These are phyloP conservation scores for Dendrolimus houi DNA, from an alignment of 2,888 invertebrate species.

Conservation along the genomic window DNA sequence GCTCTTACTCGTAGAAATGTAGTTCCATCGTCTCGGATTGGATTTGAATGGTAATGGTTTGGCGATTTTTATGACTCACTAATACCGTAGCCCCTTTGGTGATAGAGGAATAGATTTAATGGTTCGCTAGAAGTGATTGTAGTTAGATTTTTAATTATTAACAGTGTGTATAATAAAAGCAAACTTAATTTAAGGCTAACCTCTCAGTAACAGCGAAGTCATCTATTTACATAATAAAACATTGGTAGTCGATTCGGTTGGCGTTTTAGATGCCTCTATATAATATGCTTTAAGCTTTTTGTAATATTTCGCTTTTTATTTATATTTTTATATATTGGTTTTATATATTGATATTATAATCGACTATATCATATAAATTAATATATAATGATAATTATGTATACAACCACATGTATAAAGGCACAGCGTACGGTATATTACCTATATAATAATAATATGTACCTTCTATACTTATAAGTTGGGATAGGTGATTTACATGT, in stretches of 20 bases:
- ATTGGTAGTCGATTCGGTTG: too few relatives aligned
- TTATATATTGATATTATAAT: neutral
- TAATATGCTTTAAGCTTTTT: constrained; percentile 62
- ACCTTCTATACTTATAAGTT: constrained; percentile 7
- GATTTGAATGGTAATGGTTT: constrained; percentile 65
- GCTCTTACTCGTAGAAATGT: constrained; percentile 51
- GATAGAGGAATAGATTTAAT: constrained; percentile 35
- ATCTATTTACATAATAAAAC: too few relatives aligned
- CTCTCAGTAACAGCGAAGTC: too few relatives aligned
- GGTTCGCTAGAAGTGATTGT: constrained; percentile 57
- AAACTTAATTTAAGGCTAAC: constrained; percentile 6
- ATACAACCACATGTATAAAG: constrained; percentile 27
- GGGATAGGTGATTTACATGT: constrained; percentile 29
- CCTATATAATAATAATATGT: neutral
- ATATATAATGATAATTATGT: constrained; percentile 6
- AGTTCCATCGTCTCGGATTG: constrained; percentile 42
- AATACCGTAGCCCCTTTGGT: constrained; percentile 42
- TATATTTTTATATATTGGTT: constrained; percentile 23
- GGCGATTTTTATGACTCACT: constrained; percentile 49
- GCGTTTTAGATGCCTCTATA: constrained; percentile 14
- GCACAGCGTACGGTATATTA: constrained; percentile 16
- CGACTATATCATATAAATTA: neutral
- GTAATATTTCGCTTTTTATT: constrained; percentile 70
- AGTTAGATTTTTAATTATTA: constrained; percentile 37
- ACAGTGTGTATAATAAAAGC: constrained; percentile 20